These are phyloP conservation scores for Branchipolynoe longqiensis DNA, from an alignment of 2,888 invertebrate species.

Conservation along the genomic window DNA sequence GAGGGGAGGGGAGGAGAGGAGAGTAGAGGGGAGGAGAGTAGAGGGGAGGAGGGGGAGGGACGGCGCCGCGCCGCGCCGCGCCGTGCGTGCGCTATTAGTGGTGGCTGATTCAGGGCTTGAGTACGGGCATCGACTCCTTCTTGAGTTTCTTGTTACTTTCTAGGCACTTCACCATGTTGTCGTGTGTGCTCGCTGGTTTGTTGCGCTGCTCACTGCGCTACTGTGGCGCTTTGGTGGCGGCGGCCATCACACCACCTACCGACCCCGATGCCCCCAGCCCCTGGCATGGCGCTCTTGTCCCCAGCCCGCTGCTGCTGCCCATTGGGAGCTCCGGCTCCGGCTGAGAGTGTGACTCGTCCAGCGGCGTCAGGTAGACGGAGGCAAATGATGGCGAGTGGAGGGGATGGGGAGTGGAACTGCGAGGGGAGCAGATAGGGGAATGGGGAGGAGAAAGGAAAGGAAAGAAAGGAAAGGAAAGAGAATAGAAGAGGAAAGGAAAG, in stretches of 20 bases:
- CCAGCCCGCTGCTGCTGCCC: constrained; percentile 49
- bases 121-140: constrained; percentile 75
- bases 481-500: no score
- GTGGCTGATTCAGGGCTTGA: constrained; percentile 29
- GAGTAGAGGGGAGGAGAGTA: no score
- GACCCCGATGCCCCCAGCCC: neutral
- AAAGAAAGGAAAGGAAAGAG: no score
- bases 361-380: constrained; percentile 31
- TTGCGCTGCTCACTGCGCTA: constrained; percentile 69
- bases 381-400: neutral
- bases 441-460: no score
- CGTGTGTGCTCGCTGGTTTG: constrained; percentile 38
- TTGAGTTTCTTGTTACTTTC: constrained; percentile 75
- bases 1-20: no score
- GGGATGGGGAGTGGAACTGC: no score
- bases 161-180: constrained; percentile 79
- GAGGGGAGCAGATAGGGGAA: no score
- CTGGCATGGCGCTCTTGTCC: constrained; percentile 11
- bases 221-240: constrained; percentile 69
- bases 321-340: constrained; percentile 10
- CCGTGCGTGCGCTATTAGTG: no score
- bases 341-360: constrained; percentile 49
- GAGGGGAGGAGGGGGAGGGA: no score
- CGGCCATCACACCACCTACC: no score
- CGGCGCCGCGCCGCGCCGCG: no score